Evolutionary conservation across 2,113 vertebrate species (phyloP).

Genomic region (Anseranas semipalmata): DNA sequence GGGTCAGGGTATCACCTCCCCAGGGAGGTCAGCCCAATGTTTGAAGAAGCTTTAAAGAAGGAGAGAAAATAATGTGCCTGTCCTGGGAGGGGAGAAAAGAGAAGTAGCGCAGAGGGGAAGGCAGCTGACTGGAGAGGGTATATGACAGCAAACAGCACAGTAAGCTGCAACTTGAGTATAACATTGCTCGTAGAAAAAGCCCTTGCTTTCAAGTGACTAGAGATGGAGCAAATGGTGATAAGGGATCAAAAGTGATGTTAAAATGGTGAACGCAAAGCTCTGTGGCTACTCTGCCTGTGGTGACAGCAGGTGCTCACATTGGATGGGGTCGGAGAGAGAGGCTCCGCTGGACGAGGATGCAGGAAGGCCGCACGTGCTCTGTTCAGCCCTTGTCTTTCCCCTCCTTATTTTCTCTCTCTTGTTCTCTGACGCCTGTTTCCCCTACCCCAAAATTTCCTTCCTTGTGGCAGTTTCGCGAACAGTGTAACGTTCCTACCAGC

Average conservation of each 20-base stretch:
- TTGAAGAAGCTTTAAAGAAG: conserved; percentile 25
- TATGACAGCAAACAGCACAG: background rate
- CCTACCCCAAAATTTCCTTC: background rate
- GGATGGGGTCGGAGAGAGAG: background rate
- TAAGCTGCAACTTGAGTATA: background rate
- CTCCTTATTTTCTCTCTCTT: background rate
- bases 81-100: background rate
- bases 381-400: background rate
- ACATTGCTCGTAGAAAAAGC: background rate
- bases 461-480: background rate
- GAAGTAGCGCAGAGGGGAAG: background rate
- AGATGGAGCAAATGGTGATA: background rate
- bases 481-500: background rate
- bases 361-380: background rate
- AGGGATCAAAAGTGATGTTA: background rate
- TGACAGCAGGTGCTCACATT: background rate
- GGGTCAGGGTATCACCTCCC: background rate
- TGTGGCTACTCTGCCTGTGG: background rate
- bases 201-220: background rate
- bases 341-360: accelerated
- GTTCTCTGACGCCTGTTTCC: background rate
- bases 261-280: background rate
- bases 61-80: background rate
- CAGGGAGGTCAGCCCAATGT: background rate
- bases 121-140: background rate